A percentile compares a stretch with the other conserved stretches of the same genome.
phyloP scores from a whole-genome alignment of 1,140 invertebrate species.

The Drosophila baimaii region DNA sequence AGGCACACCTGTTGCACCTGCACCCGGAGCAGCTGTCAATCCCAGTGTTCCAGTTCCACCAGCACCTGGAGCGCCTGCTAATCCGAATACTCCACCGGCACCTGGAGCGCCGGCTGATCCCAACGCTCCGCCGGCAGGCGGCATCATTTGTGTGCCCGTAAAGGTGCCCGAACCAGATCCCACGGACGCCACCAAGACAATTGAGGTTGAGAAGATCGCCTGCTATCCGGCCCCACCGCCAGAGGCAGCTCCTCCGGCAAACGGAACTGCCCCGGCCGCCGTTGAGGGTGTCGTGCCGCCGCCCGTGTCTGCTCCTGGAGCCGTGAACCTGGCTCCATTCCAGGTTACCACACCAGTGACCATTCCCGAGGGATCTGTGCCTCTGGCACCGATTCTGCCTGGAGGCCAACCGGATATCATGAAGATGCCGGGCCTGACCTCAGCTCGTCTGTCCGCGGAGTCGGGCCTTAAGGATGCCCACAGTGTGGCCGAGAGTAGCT shows the following conservation, averaged over 20 bases:
- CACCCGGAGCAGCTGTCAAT: constrained; percentile 50
- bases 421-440: constrained; percentile 73
- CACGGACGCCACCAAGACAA: constrained; percentile 71
- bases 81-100: constrained; percentile 71
- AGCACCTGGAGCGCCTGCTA: constrained; percentile 61
- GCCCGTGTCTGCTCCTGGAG: constrained; percentile 16
- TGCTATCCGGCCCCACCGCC: constrained; percentile 79
- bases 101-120: constrained; percentile 48
- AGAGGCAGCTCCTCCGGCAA: constrained; percentile 48
- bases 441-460: constrained; percentile 62
- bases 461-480: constrained; percentile 63
- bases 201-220: constrained; percentile 77
- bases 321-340: constrained; percentile 71
- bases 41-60: constrained; percentile 67
- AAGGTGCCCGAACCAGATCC: constrained; percentile 77
- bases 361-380: constrained; percentile 84
- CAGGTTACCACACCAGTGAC: constrained; percentile 55
- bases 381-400: constrained; percentile 82
- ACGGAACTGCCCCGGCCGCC: constrained; percentile 32
- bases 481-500: constrained; percentile 21
- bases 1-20: constrained; percentile 72
- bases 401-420: constrained; percentile 80
- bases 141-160: constrained; percentile 75
- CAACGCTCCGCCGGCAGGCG: constrained; percentile 60
- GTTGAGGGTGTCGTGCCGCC: constrained; percentile 4